A percentile compares a stretch with the other conserved stretches of the same genome.
These are phyloP conservation scores for Callopanchax toddi DNA, from an alignment of 2,113 vertebrate genomes.

Conservation along the genomic window DNA sequence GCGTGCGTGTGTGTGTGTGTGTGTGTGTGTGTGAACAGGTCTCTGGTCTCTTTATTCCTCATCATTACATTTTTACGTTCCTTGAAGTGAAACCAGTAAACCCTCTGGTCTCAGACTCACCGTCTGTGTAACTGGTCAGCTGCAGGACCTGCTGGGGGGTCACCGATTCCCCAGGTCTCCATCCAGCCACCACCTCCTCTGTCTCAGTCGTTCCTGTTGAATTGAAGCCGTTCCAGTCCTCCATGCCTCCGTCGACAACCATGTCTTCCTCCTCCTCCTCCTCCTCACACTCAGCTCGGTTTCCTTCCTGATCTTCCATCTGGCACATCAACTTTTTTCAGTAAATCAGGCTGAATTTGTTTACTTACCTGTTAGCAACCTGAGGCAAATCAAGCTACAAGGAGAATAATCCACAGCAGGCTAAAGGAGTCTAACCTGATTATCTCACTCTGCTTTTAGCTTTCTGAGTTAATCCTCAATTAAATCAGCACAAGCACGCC, in stretches of 20 bases:
- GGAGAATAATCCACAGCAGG: constrained; percentile 6
- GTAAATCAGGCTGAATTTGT: not conserved
- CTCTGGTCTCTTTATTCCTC: no score
- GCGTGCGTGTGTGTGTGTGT: no score
- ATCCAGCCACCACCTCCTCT: constrained; percentile 27
- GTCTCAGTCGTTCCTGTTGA: not conserved
- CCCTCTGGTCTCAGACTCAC: constrained; percentile 36
- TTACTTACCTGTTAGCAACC: not conserved
- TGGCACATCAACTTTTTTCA: not conserved
- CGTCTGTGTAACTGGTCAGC: constrained; percentile 58
- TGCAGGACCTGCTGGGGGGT: constrained; percentile 60
- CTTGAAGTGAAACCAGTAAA: no score
- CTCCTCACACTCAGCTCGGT: not conserved
- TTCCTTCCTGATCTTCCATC: constrained; percentile 33
- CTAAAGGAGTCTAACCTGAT: constrained; percentile 54
- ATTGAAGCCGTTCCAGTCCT: constrained; percentile 62
- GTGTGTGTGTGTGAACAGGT: no score
- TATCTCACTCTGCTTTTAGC: constrained; percentile 48
- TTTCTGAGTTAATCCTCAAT: constrained; percentile 62
- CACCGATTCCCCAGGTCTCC: constrained; percentile 53
- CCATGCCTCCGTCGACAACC: constrained; percentile 17
- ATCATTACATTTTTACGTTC: no score
- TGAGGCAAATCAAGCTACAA: not conserved
- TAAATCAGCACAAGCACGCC: constrained; percentile 39
- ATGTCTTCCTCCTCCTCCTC: not conserved